These are phyloP conservation scores for Bombus consobrinus DNA, from an alignment of 1,140 invertebrate species.

Conservation along the genomic window DNA sequence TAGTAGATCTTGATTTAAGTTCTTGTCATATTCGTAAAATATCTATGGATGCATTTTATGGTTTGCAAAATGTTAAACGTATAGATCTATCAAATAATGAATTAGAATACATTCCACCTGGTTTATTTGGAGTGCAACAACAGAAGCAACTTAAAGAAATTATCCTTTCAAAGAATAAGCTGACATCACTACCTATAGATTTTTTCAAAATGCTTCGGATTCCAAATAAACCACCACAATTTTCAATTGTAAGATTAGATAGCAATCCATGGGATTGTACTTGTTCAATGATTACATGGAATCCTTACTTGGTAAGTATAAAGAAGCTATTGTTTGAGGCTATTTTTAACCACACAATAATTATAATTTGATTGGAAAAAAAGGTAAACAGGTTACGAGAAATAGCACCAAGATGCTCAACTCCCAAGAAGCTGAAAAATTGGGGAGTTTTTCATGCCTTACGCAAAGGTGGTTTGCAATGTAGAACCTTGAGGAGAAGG, in stretches of 20 bases:
- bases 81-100: constrained; percentile 87
- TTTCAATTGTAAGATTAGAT: constrained; percentile 84
- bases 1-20: constrained; percentile 85
- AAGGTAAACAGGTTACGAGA: constrained; percentile 82
- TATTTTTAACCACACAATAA: constrained; percentile 3
- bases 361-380: constrained; percentile 20
- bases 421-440: constrained; percentile 84
- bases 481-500: constrained; percentile 70
- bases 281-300: constrained; percentile 86
- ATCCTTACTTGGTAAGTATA: constrained; percentile 78
- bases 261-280: constrained; percentile 89
- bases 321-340: background rate
- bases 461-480: constrained; percentile 79
- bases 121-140: constrained; percentile 84
- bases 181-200: constrained; percentile 83
- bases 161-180: constrained; percentile 85
- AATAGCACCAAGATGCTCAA: constrained; percentile 85
- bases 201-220: constrained; percentile 84
- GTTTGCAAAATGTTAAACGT: constrained; percentile 83
- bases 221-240: constrained; percentile 63
- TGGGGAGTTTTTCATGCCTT: constrained; percentile 86
- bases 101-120: constrained; percentile 84
- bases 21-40: constrained; percentile 85
- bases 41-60: constrained; percentile 88
- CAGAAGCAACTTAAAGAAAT: constrained; percentile 85